phyloP scores from a whole-genome alignment of 2,113 vertebrate genomes.

The Asarcornis scutulata region DNA sequence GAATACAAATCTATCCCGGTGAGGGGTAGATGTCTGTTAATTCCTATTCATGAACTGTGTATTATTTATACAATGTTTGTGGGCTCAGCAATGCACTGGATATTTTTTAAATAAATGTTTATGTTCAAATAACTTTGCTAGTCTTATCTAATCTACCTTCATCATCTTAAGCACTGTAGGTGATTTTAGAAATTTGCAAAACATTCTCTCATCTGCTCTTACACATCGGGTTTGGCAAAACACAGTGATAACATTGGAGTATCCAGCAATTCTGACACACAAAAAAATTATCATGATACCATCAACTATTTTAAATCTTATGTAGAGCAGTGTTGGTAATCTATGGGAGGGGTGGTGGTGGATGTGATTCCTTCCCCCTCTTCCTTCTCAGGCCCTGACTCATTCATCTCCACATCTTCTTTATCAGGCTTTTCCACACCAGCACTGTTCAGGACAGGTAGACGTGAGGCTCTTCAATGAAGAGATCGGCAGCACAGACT shows the following conservation, averaged over 20 bases:
- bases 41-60: conserved; percentile 64
- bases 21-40: conserved; percentile 27
- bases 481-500: neutral
- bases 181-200: conserved; percentile 39
- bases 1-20: conserved; percentile 46
- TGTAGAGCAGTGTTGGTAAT: neutral
- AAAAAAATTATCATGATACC: neutral
- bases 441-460: neutral
- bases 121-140: conserved; percentile 65
- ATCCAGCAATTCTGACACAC: conserved; percentile 18
- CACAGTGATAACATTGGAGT: neutral
- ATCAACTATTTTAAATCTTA: neutral
- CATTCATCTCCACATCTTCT: neutral
- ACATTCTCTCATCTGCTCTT: conserved; percentile 37
- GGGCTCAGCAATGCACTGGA: conserved; percentile 43
- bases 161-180: conserved; percentile 39
- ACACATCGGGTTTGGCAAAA: conserved; percentile 18
- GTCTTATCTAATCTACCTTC: conserved; percentile 55
- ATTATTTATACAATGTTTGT: conserved; percentile 69
- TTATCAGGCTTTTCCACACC: neutral
- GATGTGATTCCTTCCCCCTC: neutral
- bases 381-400: neutral
- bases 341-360: neutral
- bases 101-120: conserved; percentile 64
- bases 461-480: neutral